Conservation (phyloP, 2,113 vertebrate genomes). For the Eulacestoma nigropectus region DNA sequence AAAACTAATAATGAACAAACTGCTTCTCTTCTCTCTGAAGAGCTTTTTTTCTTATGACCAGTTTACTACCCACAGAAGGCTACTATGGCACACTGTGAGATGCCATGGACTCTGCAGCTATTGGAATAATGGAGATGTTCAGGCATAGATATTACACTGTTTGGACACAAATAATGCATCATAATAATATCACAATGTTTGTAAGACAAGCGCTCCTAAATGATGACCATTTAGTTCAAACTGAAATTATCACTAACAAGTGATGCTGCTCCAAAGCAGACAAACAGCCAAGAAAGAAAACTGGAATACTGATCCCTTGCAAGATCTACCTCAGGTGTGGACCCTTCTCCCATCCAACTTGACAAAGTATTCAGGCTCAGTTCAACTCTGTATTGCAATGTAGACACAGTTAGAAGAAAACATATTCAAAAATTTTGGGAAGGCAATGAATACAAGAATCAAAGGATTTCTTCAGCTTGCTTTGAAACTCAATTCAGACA, state of each 20-base stretch:
- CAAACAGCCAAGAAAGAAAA: not conserved
- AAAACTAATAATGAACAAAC: not conserved
- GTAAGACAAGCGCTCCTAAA: not conserved
- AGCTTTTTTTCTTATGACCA: not conserved
- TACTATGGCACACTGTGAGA: not conserved
- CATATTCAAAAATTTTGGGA: not conserved
- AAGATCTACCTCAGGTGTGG: fast-evolving
- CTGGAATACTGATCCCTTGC: not conserved
- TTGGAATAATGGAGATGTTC: not conserved
- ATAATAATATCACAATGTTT: not conserved
- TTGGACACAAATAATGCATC: conserved; percentile 10
- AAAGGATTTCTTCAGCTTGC: not conserved
- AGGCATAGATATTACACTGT: not conserved
- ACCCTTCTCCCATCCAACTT: not conserved
- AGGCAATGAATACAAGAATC: not conserved
- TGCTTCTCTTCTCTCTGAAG: not conserved
- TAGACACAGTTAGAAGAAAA: not conserved
- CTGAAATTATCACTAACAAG: not conserved
- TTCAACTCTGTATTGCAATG: not conserved
- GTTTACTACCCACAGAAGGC: not conserved
- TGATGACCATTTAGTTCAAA: not conserved
- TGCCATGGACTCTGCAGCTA: not conserved
- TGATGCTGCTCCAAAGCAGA: not conserved
- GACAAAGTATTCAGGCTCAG: not conserved
- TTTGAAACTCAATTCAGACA: not conserved